Percentiles rank a stretch among this genome's conserved stretches.
Evolutionary conservation across 35 echinoderm and acorn worm species (phyloP).

Genomic region (Ophioderma brevispina): DNA sequence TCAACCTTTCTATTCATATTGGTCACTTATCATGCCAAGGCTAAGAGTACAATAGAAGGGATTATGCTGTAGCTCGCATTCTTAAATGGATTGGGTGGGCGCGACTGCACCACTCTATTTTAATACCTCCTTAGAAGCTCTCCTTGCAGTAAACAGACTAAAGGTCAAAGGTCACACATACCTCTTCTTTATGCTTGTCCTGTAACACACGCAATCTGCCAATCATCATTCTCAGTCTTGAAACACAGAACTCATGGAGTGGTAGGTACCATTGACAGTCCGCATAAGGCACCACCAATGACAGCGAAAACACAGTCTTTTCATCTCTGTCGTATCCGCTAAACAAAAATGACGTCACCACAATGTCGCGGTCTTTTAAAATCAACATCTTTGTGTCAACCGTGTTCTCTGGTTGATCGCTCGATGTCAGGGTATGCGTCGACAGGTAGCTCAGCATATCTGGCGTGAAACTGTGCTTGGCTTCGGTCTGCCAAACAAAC

Average conservation of each 20-base stretch:
- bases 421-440: conserved; percentile 77
- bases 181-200: conserved; percentile 82
- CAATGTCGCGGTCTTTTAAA: conserved; percentile 57
- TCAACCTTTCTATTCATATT: too few relatives aligned
- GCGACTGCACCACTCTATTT: too few relatives aligned
- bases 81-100: too few relatives aligned
- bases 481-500: conserved; percentile 71
- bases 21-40: too few relatives aligned
- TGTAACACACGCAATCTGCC: conserved; percentile 80
- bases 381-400: conserved; percentile 80
- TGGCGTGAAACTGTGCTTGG: conserved; percentile 33
- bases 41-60: too few relatives aligned
- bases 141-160: too few relatives aligned
- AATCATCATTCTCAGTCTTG: conserved; percentile 72
- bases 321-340: conserved; percentile 62
- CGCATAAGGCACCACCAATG: conserved; percentile 79
- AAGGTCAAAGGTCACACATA: too few relatives aligned
- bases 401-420: conserved; percentile 63
- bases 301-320: conserved; percentile 86
- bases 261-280: conserved; percentile 83
- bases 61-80: too few relatives aligned
- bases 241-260: conserved; percentile 76
- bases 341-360: conserved; percentile 76
- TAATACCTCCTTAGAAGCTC: too few relatives aligned
- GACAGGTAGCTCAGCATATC: conserved; percentile 71